phyloP scores from a whole-genome alignment of 2,888 invertebrate species.

The Ophonus ardosiacus region DNA sequence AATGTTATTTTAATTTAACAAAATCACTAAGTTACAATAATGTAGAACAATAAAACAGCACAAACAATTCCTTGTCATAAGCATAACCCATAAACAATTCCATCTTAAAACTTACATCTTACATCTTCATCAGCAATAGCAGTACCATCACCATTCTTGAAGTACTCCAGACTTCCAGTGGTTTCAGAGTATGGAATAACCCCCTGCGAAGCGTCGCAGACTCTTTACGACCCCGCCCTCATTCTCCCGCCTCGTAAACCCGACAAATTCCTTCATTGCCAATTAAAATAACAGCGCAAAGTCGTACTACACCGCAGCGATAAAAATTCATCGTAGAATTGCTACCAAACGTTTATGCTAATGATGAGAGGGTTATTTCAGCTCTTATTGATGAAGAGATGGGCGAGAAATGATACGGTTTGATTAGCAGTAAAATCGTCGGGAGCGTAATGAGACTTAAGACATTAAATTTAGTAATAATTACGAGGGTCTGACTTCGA shows the following conservation, averaged over 20 bases:
- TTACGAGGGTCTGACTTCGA: too few relatives aligned
- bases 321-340: slow-evolving; percentile 55
- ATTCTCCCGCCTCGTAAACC: slow-evolving; percentile 50
- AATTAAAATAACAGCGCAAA: slow-evolving; percentile 61
- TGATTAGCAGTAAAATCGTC: background rate
- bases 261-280: slow-evolving; percentile 55
- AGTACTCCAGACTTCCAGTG: slow-evolving; percentile 15
- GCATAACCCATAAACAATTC: background rate
- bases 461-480: too few relatives aligned
- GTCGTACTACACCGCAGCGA: slow-evolving; percentile 54
- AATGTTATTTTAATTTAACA: too few relatives aligned
- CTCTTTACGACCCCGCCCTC: slow-evolving; percentile 45
- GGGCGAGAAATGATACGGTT: background rate
- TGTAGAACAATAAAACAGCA: too few relatives aligned
- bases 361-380: slow-evolving; percentile 40
- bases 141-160: background rate
- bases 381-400: background rate
- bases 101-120: slow-evolving; percentile 3
- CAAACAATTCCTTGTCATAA: background rate
- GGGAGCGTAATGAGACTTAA: background rate
- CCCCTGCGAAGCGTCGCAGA: slow-evolving; percentile 8
- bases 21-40: too few relatives aligned
- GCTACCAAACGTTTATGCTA: slow-evolving; percentile 51
- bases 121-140: slow-evolving; percentile 38
- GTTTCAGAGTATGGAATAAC: background rate